A percentile compares a stretch with the other conserved stretches of the same genome.
phyloP scores from a whole-genome alignment of 2,888 invertebrate genomes.

The Arctia plantaginis region DNA sequence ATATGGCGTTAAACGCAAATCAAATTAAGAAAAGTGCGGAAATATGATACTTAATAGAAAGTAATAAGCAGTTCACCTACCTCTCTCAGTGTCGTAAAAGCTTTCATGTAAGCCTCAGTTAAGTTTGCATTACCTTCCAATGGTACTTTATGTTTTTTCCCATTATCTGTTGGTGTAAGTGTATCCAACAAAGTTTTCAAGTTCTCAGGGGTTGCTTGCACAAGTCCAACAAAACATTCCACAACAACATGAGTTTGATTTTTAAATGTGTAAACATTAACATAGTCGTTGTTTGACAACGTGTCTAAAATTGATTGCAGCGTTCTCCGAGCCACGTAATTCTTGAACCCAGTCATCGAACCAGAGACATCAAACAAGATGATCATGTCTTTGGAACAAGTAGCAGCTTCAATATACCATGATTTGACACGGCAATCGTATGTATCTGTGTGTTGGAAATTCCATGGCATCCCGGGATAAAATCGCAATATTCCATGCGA shows the following conservation, averaged over 20 bases:
- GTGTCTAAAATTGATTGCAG: constrained; percentile 96
- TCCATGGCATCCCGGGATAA: constrained; percentile 94
- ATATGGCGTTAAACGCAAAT: not conserved
- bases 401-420: constrained; percentile 99
- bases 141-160: constrained; percentile 82
- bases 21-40: not conserved
- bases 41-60: not conserved
- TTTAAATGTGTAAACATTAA: constrained; percentile 96
- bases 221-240: constrained; percentile 93
- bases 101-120: constrained; percentile 92
- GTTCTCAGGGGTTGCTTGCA: constrained; percentile 96
- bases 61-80: constrained; percentile 76
- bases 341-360: constrained; percentile 96
- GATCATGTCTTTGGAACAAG: constrained; percentile 98
- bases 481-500: constrained; percentile 96
- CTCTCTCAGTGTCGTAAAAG: constrained; percentile 92
- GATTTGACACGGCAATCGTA: constrained; percentile 97
- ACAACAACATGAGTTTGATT: constrained; percentile 91
- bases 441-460: constrained; percentile 86
- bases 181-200: constrained; percentile 90
- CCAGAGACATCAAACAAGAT: constrained; percentile 98
- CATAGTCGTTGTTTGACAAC: constrained; percentile 98
- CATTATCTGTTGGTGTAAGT: constrained; percentile 81
- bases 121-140: constrained; percentile 95
- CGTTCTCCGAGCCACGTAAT: constrained; percentile 93